phyloP scores from a whole-genome alignment of 2,113 vertebrate genomes.

The Megaptera novaeangliae region DNA sequence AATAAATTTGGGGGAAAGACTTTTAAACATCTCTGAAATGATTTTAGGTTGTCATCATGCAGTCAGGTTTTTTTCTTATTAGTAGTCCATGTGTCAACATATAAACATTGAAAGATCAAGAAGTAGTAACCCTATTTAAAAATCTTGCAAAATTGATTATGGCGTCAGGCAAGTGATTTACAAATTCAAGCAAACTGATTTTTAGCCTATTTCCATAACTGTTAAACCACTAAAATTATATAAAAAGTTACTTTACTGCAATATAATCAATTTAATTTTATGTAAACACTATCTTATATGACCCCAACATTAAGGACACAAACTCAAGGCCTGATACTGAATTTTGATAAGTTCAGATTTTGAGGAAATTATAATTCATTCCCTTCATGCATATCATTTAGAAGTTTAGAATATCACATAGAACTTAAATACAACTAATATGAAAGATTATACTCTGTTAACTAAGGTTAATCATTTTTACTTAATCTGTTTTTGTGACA shows the following conservation, averaged over 20 bases:
- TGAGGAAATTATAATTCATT: constrained; percentile 33
- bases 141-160: neutral
- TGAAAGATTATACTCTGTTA: constrained; percentile 17
- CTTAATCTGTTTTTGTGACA: constrained; percentile 52
- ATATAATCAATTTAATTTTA: neutral
- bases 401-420: neutral
- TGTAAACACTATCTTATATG: neutral
- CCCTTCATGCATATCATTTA: neutral
- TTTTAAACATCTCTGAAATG: neutral
- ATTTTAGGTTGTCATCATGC: neutral
- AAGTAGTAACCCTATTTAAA: neutral
- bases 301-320: neutral
- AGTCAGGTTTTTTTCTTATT: neutral
- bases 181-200: neutral
- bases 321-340: neutral
- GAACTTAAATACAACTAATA: constrained; percentile 17
- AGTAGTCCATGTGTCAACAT: neutral
- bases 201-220: neutral
- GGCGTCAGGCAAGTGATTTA: neutral
- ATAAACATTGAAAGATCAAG: neutral
- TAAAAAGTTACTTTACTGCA: constrained; percentile 2
- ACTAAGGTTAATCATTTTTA: neutral
- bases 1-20: neutral
- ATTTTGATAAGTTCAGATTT: neutral
- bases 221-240: neutral